Evolutionary conservation across 2,113 vertebrate genomes (phyloP).

Genomic region (Hypocryptadius cinnamomeus): DNA sequence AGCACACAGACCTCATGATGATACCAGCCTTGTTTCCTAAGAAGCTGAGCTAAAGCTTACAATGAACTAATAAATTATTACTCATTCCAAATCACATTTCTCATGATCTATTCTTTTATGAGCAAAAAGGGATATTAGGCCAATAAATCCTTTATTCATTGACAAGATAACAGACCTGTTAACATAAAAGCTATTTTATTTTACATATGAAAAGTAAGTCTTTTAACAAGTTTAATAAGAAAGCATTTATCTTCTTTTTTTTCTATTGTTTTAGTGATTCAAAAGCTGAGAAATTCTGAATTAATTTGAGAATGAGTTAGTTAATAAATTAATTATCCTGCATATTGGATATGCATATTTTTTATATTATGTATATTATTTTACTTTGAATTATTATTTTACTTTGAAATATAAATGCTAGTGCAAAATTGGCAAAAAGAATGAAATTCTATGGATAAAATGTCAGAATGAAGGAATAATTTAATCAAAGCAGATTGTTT

Average conservation of each 20-base stretch:
- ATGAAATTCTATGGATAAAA: background rate
- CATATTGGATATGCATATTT: too few relatives aligned
- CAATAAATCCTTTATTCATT: conserved; percentile 25
- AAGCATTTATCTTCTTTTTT: background rate
- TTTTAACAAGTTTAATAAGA: background rate
- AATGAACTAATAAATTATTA: background rate
- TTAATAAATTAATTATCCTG: background rate
- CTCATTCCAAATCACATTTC: conserved; percentile 5
- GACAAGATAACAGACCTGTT: conserved; percentile 36
- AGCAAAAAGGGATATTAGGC: background rate
- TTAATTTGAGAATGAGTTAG: background rate
- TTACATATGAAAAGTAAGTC: conserved; percentile 41
- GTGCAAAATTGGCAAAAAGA: background rate
- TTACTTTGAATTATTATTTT: too few relatives aligned
- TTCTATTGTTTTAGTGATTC: conserved; percentile 23
- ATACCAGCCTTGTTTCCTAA: background rate
- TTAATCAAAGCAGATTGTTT: background rate
- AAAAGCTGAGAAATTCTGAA: conserved; percentile 14
- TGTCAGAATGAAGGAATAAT: background rate
- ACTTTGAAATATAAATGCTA: background rate
- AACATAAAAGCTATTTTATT: conserved; percentile 37
- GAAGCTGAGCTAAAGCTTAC: background rate
- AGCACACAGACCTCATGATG: background rate
- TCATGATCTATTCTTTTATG: conserved; percentile 12
- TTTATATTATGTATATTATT: too few relatives aligned